A percentile compares a stretch with the other conserved stretches of the same genome.
Conservation (phyloP, 2,797 vertebrate genomes). For the Decapterus maruadsi region DNA sequence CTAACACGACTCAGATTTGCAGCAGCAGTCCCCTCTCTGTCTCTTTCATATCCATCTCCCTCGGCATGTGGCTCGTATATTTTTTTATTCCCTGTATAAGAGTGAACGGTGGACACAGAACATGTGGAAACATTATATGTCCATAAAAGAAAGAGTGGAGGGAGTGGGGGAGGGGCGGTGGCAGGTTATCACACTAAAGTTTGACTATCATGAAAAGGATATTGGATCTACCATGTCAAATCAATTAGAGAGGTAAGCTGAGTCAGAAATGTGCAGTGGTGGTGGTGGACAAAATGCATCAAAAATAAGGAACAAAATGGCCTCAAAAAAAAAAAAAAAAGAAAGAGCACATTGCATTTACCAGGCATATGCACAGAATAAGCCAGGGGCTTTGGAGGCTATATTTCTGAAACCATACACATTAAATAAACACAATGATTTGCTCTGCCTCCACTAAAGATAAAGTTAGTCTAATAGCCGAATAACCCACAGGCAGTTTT, state of each 20-base stretch:
- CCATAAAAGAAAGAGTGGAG: conserved; percentile 81
- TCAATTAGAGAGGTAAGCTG: conserved; percentile 85
- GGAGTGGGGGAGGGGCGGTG: conserved; percentile 51
- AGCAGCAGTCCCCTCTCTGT: neutral
- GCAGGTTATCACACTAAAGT: conserved; percentile 85
- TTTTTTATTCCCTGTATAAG: conserved; percentile 54
- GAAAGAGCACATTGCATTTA: conserved; percentile 61
- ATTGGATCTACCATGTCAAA: conserved; percentile 88
- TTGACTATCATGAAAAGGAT: conserved; percentile 89
- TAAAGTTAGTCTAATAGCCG: conserved; percentile 41
- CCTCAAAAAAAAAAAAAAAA: conserved; percentile 60
- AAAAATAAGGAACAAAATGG: conserved; percentile 81
- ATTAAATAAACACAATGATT: conserved; percentile 26
- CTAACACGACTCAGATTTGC: neutral
- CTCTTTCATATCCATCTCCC: conserved; percentile 28
- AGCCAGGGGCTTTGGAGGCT: conserved; percentile 54
- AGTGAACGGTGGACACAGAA: conserved; percentile 65
- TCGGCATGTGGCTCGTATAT: conserved; percentile 41
- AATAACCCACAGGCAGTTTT: conserved; percentile 20
- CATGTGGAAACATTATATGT: conserved; percentile 85
- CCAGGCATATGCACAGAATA: conserved; percentile 53
- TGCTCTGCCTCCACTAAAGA: conserved; percentile 38
- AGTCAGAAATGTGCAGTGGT: conserved; percentile 83
- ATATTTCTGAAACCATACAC: conserved; percentile 49
- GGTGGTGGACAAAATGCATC: conserved; percentile 76